Conservation (phyloP, 2,113 vertebrate species). For the Geothlypis trichas region DNA sequence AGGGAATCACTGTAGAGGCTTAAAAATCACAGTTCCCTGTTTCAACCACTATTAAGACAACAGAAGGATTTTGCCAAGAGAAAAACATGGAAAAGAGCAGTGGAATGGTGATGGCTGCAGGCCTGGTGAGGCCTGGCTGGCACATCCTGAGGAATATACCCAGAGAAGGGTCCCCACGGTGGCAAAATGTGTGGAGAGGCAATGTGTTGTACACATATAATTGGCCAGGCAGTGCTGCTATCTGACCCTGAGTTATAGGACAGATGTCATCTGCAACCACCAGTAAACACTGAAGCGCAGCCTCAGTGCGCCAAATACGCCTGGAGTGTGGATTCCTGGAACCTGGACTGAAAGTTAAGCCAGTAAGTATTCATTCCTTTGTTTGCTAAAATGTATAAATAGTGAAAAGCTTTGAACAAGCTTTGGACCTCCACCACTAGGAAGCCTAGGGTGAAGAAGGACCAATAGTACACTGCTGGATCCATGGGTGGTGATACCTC, state of each 20-base stretch:
- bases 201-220: background rate
- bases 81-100: background rate
- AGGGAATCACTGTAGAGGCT: background rate
- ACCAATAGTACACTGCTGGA: accelerated
- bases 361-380: background rate
- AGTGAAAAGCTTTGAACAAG: background rate
- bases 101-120: background rate
- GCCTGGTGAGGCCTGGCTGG: background rate
- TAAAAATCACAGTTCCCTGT: background rate
- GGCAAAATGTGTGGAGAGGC: background rate
- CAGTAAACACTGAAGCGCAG: background rate
- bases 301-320: accelerated
- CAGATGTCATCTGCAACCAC: background rate
- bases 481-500: background rate
- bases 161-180: background rate
- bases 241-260: background rate
- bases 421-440: too few relatives aligned
- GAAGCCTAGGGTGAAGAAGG: background rate
- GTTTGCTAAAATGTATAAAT: background rate
- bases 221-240: background rate
- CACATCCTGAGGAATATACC: background rate
- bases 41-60: background rate
- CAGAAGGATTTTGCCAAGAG: background rate
- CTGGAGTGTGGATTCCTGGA: background rate
- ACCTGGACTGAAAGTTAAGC: background rate